Evolutionary conservation across 2,888 invertebrate genomes (phyloP).

Genomic region (Halictus ligatus): DNA sequence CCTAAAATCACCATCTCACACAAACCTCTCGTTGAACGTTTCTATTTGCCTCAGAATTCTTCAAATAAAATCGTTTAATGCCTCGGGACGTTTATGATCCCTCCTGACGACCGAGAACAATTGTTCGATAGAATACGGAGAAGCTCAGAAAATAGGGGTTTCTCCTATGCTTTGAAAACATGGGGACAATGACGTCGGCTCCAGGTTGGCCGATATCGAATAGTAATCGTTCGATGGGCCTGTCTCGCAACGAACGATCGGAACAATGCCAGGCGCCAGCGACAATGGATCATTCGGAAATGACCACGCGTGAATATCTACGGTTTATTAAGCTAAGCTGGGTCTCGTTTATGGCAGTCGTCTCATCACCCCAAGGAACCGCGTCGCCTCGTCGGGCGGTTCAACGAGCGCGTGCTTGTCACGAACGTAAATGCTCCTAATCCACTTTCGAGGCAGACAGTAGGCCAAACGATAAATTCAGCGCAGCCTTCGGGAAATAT

Average conservation of each 20-base stretch:
- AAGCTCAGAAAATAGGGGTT: not conserved
- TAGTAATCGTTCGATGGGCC: not conserved
- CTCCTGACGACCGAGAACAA: not conserved
- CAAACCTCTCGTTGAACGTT: too few species aligned
- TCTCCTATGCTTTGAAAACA: not conserved
- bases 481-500: slow-evolving; percentile 38
- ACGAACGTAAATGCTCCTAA: slow-evolving; percentile 45
- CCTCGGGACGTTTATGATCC: not conserved
- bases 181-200: not conserved
- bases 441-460: slow-evolving; percentile 34
- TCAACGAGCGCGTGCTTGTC: slow-evolving; percentile 20
- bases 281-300: slow-evolving; percentile 6
- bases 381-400: not conserved
- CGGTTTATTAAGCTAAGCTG: not conserved
- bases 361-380: not conserved
- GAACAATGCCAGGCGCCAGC: not conserved
- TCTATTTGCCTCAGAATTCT: too few species aligned
- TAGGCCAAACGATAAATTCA: slow-evolving; percentile 44
- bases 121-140: not conserved
- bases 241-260: not conserved
- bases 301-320: not conserved
- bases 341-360: not conserved
- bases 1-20: too few species aligned
- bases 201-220: not conserved
- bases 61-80: not conserved